Evolutionary conservation across 2,888 invertebrate genomes (phyloP), one percentile per base, ranked within the genome.

Genomic region (Chaetogeoica ovagalla): DNA sequence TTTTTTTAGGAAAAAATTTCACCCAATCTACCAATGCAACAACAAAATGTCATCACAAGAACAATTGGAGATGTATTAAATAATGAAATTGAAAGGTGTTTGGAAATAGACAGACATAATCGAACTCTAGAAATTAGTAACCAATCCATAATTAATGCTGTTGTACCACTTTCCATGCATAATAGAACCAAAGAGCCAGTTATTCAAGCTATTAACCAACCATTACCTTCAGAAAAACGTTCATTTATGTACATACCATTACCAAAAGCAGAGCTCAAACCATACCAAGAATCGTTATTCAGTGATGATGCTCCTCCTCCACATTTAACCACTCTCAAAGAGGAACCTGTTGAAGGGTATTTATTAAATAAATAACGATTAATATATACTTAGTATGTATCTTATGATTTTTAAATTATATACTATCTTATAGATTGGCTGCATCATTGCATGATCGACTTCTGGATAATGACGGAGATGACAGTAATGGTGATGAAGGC

Each of bases 51-150:
- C 17, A 79, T 72, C 55, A 90, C 93, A 82, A 90, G 94, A 85
- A 95, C 94, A 72, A 94, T 95, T 84, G 94, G 94, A 17, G 95
- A 95, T 87, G 89, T 95, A 83, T 93, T 95, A 83, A 94, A 93
- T 85, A 77, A 82, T 48, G 95, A 95, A 89, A 95, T 95, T 84
- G 95, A 95, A 87, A 89, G 93, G 84, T 79, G 79, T 70, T 79
- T 79, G 11, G 79, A 79, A 79, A 79, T 79, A 62, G 79, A 79
- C 37, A 52, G 71, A 43, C 79, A 71, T 23, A 70, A 79, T 65
- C 71, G 79, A 63, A 94, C 94, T 21, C 88, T 95, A 71, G 95
- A 95, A 87, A 94, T 95, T 85, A 93, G 94, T 74, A 94, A 94
- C 88, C 94, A 94, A 87, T 92, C 92, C 84, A 93, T 94, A 84